Base-by-base conservation (phyloP, 2,888 invertebrate species). In the Keiferia lycopersicella region DNA sequence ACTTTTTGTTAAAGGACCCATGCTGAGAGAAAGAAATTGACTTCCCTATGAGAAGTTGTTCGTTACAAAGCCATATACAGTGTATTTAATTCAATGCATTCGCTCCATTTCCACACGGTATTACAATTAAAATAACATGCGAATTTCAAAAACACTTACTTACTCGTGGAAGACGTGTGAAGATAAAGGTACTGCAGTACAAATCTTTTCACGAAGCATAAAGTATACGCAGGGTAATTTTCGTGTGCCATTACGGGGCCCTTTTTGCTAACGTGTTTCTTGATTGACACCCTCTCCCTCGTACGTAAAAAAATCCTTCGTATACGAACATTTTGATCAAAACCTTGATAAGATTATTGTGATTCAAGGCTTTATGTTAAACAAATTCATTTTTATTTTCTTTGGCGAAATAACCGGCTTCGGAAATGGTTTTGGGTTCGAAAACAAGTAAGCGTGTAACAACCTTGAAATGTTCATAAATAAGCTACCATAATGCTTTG, bases 221-320 rank as follows among this genome's bases (percentile, higher is more conserved):
- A 53, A 53, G 22, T 53, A 22, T 53, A 22, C 26, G 51, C 51
- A 53, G 22, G 51, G 51, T 53, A 53, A 53, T 53, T 22, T 53
- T 53, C 51, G 51, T 53, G 51, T 53, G 51, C 26, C 22, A 53
- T 53, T 53, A 53, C 51, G 14, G 51, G 4, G 51, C 51, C 51
- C 51, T 53, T 53, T 53, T 53, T 53, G 51, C 51, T 53, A 53
- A 53, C 51, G 51, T 53, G 51, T 53, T 53, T 53, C 51, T 53
- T 53, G 51, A 53, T 53, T 53, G 51, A 53, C 51, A 53, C 51
- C 14, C 51, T 22, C 22, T 22, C 51, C 22, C 51, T 22, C 22
- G 20, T 50, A 22, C 51, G 51, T 26, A 22, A 53, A 22, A 51
- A 22, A 22, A 51, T 22, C 16, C 3, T 53, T 53, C 22, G 14